Conservation (phyloP, 1,140 invertebrate genomes). For the Microplitis demolitor region DNA sequence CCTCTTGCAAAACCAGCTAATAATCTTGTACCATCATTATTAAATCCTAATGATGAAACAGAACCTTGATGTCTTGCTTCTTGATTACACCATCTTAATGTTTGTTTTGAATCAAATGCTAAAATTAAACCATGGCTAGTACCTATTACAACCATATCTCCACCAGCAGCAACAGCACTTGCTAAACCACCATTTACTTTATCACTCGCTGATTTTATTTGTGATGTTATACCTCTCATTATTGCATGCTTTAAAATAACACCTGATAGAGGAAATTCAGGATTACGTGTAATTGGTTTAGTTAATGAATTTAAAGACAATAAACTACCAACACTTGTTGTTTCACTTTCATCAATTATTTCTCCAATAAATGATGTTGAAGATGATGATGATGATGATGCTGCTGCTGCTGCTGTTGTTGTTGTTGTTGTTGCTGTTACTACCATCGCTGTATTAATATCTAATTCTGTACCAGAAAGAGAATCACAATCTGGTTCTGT, state of each 20-base stretch:
- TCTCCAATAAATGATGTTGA: conserved; percentile 23
- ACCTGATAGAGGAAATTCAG: conserved; percentile 64
- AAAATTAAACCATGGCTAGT: conserved; percentile 92
- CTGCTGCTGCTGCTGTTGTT: no score
- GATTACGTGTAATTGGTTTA: conserved; percentile 50
- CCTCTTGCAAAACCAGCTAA: conserved; percentile 87
- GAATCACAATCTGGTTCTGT: conserved; percentile 74
- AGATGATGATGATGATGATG: no score
- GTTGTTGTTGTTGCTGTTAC: no score
- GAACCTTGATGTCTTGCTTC: conserved; percentile 76
- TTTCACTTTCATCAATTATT: conserved; percentile 53
- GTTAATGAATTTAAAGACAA: conserved; percentile 55
- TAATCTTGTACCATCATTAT: conserved; percentile 83
- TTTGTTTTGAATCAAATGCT: conserved; percentile 85
- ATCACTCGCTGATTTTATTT: conserved; percentile 82
- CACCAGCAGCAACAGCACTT: conserved; percentile 78
- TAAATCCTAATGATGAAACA: conserved; percentile 86
- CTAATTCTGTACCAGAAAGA: conserved; percentile 66
- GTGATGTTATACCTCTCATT: conserved; percentile 83
- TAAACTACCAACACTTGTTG: conserved; percentile 55
- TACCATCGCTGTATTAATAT: conserved; percentile 43
- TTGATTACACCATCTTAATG: conserved; percentile 83
- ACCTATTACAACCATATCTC: conserved; percentile 83
- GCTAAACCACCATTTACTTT: conserved; percentile 87
- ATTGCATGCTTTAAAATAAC: conserved; percentile 81